These are phyloP conservation scores for Penaeus japonicus DNA, from an alignment of 1,140 invertebrate genomes.

Conservation along the genomic window DNA sequence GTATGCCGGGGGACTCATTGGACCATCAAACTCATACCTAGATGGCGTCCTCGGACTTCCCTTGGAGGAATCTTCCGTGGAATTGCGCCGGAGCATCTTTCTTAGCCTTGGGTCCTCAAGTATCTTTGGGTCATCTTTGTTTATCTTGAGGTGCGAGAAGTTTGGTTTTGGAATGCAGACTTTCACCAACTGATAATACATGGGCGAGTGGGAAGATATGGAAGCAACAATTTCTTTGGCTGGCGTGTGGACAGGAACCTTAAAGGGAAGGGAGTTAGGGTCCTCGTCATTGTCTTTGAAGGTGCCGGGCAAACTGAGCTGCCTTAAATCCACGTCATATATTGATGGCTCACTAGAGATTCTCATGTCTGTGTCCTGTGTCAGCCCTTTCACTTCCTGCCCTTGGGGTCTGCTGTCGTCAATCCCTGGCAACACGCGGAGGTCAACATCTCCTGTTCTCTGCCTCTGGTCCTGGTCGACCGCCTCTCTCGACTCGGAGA, in stretches of 20 bases:
- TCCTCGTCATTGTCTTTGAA: slow-evolving; percentile 33
- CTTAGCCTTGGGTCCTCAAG: slow-evolving; percentile 50
- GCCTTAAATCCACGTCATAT: slow-evolving; percentile 78
- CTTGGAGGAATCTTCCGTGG: slow-evolving; percentile 36
- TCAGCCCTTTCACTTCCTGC: background rate
- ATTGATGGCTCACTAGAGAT: slow-evolving; percentile 58
- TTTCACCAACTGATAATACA: slow-evolving; percentile 73
- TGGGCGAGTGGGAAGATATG: slow-evolving; percentile 77
- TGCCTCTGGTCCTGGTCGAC: slow-evolving; percentile 29
- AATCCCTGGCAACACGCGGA: slow-evolving; percentile 46
- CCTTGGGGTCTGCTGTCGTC: slow-evolving; percentile 18
- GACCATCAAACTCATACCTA: slow-evolving; percentile 41
- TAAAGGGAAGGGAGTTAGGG: slow-evolving; percentile 78
- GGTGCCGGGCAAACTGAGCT: slow-evolving; percentile 59
- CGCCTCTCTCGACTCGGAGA: background rate
- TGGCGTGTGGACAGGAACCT: slow-evolving; percentile 76
- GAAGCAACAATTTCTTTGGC: slow-evolving; percentile 86
- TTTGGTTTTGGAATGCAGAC: slow-evolving; percentile 77
- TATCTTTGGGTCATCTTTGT: slow-evolving; percentile 75
- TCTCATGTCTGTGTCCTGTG: slow-evolving; percentile 43
- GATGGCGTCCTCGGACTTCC: slow-evolving; percentile 39
- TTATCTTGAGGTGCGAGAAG: slow-evolving; percentile 77
- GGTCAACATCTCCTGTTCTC: slow-evolving; percentile 55
- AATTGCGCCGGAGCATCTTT: slow-evolving; percentile 47
- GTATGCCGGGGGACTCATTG: slow-evolving; percentile 23